These are phyloP conservation scores for Emberiza fucata DNA, from an alignment of 2,113 vertebrate species.

Conservation along the genomic window DNA sequence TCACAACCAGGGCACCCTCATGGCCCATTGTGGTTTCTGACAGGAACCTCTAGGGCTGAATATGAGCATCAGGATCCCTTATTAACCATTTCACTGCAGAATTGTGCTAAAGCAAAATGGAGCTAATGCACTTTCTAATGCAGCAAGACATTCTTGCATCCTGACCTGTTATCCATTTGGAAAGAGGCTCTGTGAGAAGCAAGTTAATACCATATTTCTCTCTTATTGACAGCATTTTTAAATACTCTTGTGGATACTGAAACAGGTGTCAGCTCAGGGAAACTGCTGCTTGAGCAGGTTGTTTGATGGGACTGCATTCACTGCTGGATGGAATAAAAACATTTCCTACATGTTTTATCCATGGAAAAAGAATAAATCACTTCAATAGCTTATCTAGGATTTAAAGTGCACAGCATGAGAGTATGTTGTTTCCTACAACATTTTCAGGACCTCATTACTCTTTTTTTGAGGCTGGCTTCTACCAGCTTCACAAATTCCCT, in stretches of 20 bases:
- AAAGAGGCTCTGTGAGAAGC: background rate
- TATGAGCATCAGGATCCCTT: background rate
- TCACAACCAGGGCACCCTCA: background rate
- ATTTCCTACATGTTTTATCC: background rate
- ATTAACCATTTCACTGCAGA: background rate
- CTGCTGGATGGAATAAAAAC: background rate
- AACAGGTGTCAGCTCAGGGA: background rate
- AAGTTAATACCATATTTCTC: background rate
- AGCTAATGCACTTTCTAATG: background rate
- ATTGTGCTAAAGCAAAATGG: background rate
- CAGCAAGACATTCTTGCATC: background rate
- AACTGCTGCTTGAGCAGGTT: background rate
- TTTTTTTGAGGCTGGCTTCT: background rate
- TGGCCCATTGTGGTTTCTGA: background rate
- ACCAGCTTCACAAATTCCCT: background rate
- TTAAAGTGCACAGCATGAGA: background rate
- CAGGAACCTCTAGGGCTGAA: background rate
- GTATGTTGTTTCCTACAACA: background rate
- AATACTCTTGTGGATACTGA: background rate
- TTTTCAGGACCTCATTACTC: background rate
- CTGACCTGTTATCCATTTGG: background rate
- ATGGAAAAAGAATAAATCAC: background rate
- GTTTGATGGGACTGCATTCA: background rate
- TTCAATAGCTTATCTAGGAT: background rate
- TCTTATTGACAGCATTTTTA: background rate